Evolutionary conservation across 2,888 invertebrate species (phyloP), one percentile per base, ranked within the genome.

Genomic region (Sylvicola fuscatus): DNA sequence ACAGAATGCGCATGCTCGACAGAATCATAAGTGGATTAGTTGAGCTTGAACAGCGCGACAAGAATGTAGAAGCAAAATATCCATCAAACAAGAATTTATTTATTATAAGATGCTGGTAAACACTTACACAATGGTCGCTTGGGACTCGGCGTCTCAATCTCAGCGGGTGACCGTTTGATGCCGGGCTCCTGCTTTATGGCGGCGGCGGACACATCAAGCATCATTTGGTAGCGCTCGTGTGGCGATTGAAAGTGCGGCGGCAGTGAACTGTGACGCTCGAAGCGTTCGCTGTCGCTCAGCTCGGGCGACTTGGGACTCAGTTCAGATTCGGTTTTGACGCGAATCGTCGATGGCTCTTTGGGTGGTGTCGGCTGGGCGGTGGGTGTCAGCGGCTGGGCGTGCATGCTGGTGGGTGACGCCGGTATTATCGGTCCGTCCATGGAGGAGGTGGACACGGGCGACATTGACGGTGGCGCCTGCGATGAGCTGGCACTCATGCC

Each of bases 101-200:
- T n/a, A n/a, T n/a, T n/a, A n/a, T n/a, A n/a, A n/a, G n/a, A n/a
- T n/a, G n/a, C n/a, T n/a, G n/a, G 7, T 33, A 13, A 21, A 34
- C 17, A 34, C 37, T 37, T 34, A 37, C 37, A 8, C 11, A 30
- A 34, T 27, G 21, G 37, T 27, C 37, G 30, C 27, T 37, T 37
- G 2, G 37, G 26, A 7, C 12, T 14, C n/a, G 34, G 37, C 27
- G 34, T 27, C 6, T 37, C 37, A 10, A 29, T 26, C n/a, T n/a
- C n/a, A n/a, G n/a, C n/a, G 10, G 31, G 11, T 31, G 31, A 14
- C n/a, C 30, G 30, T 8, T 13, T 5, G 6, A 30, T 12, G 13
- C 30, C 4, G 7, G 10, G 12, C 15, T 31, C 31, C n/a, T 5
- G 14, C 15, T 31, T 31, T 12, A 31, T 31, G 12, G 8, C 10